Conservation (phyloP, 1,140 invertebrate genomes). For the Monomorium pharaonis region DNA sequence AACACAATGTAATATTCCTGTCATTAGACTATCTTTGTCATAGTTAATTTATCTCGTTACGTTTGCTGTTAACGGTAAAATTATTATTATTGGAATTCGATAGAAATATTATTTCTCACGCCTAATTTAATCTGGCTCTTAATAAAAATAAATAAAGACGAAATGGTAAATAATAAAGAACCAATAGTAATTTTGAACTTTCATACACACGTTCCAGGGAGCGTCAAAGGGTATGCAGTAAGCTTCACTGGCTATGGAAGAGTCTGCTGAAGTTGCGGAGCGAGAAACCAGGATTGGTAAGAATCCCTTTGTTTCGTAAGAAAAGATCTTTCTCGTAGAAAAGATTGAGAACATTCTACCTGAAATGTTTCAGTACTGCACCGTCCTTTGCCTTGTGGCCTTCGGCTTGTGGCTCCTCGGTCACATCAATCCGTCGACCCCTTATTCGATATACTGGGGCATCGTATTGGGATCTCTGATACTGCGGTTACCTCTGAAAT, state of each 20-base stretch:
- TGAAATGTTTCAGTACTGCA: constrained; percentile 76
- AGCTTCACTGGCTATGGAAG: constrained; percentile 58
- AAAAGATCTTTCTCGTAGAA: neutral
- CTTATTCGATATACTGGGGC: constrained; percentile 78
- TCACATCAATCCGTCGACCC: constrained; percentile 73
- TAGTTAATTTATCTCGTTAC: neutral
- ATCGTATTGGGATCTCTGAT: constrained; percentile 75
- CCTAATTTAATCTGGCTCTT: neutral
- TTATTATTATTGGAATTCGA: neutral
- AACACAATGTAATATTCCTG: neutral
- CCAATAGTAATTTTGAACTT: neutral
- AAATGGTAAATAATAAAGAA: neutral
- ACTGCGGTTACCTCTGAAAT: constrained; percentile 71
- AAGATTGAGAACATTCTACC: neutral
- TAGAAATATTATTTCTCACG: neutral
- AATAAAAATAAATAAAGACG: neutral
- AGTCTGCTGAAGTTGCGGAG: constrained; percentile 74
- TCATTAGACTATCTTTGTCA: neutral
- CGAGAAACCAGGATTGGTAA: constrained; percentile 81
- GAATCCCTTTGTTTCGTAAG: neutral
- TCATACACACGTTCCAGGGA: constrained; percentile 72
- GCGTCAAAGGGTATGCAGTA: neutral
- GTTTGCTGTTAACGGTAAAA: neutral
- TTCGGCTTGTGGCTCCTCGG: constrained; percentile 79
- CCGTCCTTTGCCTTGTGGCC: constrained; percentile 74